Conservation (phyloP, 2,797 vertebrate genomes). For the Diglossa cyanea region DNA sequence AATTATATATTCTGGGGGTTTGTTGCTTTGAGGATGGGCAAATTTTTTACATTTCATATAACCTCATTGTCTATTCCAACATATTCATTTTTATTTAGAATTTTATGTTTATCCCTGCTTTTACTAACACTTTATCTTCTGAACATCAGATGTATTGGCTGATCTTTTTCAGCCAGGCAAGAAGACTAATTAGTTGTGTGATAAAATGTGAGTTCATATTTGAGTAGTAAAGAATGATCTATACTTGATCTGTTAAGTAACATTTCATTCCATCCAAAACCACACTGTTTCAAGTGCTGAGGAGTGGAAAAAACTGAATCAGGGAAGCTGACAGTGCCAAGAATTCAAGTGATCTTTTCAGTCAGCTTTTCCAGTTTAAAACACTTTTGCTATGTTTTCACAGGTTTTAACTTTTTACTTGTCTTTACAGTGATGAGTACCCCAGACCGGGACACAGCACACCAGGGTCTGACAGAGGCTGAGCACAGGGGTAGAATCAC, state of each 20-base stretch:
- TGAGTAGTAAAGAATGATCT: background rate
- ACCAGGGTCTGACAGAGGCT: background rate
- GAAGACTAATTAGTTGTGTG: background rate
- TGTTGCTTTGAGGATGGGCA: background rate
- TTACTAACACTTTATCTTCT: background rate
- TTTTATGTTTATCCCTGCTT: background rate
- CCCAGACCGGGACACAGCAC: rapidly evolving
- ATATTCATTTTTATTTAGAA: background rate
- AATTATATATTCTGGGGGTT: rapidly evolving
- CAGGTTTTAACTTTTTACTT: background rate
- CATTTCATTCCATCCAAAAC: background rate
- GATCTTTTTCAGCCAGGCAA: background rate
- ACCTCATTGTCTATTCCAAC: background rate
- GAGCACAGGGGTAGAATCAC: background rate
- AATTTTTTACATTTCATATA: background rate
- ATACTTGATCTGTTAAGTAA: background rate
- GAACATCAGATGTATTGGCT: background rate
- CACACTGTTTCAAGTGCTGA: background rate
- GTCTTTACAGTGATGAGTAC: background rate
- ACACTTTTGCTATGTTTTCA: background rate
- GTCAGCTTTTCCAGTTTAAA: background rate
- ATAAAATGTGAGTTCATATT: background rate
- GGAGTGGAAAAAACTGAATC: background rate
- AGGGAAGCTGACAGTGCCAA: background rate
- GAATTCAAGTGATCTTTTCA: background rate